A percentile compares a stretch with the other conserved stretches of the same genome.
Conservation (phyloP, 1,140 invertebrate genomes). For the Babylonia areolata region DNA sequence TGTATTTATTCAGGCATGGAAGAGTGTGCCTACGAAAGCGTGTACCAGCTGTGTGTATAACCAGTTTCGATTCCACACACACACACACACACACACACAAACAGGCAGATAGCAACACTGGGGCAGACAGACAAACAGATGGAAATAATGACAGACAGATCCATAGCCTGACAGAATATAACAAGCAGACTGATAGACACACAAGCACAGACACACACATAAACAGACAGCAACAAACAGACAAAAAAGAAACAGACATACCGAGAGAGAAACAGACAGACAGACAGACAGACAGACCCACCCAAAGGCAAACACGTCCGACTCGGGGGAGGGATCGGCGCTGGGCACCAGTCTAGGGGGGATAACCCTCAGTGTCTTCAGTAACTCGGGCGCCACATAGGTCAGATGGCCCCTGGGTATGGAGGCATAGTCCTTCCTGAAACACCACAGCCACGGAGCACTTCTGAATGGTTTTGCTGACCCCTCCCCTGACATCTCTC, state of each 20-base stretch:
- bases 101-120: neutral
- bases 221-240: slow-evolving; percentile 5
- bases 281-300: slow-evolving; percentile 47
- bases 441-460: too few relatives aligned
- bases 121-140: neutral
- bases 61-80: neutral
- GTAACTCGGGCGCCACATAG: slow-evolving; percentile 76
- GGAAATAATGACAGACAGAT: neutral
- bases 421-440: slow-evolving; percentile 69
- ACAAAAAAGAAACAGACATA: neutral
- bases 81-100: neutral
- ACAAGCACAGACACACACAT: neutral
- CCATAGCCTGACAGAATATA: too few relatives aligned
- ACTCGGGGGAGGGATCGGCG: slow-evolving; percentile 60
- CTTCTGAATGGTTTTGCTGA: too few relatives aligned
- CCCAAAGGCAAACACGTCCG: slow-evolving; percentile 77
- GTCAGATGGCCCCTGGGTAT: slow-evolving; percentile 72
- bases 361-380: slow-evolving; percentile 69
- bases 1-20: too few relatives aligned
- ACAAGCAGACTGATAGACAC: too few relatives aligned
- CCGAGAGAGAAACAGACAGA: slow-evolving; percentile 25
- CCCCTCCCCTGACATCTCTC: too few relatives aligned
- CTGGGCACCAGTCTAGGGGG: slow-evolving; percentile 62
- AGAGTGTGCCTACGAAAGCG: too few relatives aligned
- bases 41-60: too few relatives aligned